Conservation (phyloP, 1,140 invertebrate species). For the Cheumatopsyche charites region DNA sequence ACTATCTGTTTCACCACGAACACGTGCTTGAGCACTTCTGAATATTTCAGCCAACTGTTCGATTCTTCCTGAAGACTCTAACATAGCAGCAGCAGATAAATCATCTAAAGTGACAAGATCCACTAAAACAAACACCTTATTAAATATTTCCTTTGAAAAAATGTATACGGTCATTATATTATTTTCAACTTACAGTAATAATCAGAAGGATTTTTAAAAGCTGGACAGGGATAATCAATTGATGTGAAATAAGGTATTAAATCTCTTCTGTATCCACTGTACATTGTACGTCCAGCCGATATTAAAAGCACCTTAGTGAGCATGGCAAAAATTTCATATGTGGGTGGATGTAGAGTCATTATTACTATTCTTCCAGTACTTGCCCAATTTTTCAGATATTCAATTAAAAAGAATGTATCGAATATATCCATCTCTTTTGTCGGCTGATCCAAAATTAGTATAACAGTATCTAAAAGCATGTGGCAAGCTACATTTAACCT, state of each 20-base stretch:
- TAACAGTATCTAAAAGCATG: slow-evolving; percentile 80
- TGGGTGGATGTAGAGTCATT: slow-evolving; percentile 91
- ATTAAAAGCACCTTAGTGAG: slow-evolving; percentile 83
- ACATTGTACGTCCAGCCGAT: slow-evolving; percentile 89
- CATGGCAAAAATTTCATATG: slow-evolving; percentile 96
- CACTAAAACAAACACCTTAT: slow-evolving; percentile 65
- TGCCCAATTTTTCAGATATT: slow-evolving; percentile 93
- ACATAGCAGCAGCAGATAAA: slow-evolving; percentile 88
- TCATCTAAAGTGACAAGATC: slow-evolving; percentile 93
- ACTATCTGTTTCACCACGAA: slow-evolving; percentile 63
- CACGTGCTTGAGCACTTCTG: slow-evolving; percentile 64
- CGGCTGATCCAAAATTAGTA: slow-evolving; percentile 86
- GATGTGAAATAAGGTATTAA: slow-evolving; percentile 93
- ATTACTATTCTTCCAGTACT: slow-evolving; percentile 82
- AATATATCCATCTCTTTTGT: slow-evolving; percentile 95
- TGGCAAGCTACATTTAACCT: slow-evolving; percentile 87
- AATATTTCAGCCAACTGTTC: slow-evolving; percentile 87
- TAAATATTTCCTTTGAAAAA: slow-evolving; percentile 14
- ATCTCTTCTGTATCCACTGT: slow-evolving; percentile 84
- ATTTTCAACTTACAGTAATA: slow-evolving; percentile 83
- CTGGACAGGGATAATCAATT: slow-evolving; percentile 93
- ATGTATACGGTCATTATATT: neutral
- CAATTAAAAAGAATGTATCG: slow-evolving; percentile 93
- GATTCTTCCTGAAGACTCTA: slow-evolving; percentile 92
- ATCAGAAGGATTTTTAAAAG: slow-evolving; percentile 95